Evolutionary conservation across 2,797 vertebrate species (phyloP), one percentile per base, ranked within the genome.

Genomic region (Geotrypetes seraphini): DNA sequence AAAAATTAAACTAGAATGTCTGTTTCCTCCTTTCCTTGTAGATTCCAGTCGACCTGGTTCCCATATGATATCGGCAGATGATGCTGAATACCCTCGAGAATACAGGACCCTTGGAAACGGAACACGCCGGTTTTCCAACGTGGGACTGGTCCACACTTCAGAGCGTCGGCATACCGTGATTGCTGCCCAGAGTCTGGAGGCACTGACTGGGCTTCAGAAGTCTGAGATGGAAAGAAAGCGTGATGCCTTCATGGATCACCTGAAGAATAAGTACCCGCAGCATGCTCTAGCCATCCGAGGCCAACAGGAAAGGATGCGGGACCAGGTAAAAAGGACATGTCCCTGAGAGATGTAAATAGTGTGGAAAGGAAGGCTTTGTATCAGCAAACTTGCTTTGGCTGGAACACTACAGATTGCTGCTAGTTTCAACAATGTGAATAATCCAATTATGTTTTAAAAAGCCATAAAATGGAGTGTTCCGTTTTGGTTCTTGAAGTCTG

Each of bases 201-300:
- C 92, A 10, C 86, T 98, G 39, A 92, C 89, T 25, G 91, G 90
- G 57, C 85, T 98, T 53, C 94, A 96, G 80, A 98, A 98, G 67
- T 91, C 73, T 0, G 94, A 98, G 59, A 91, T 94, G 75, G 94
- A 98, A 12, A 90, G 92, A 43, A 98, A 98, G 65, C 55, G 95
- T 33, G 95, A 98, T 0, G 90, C 89, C 47, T 98, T 97, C 74
- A 94, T 97, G 90, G 95, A 98, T 54, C 95, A 97, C 63, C 85
- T 98, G 59, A 98, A 98, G 84, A 96, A 79, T 86, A 98, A 98
- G 63, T 98, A 97, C 66, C 92, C 92, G 1, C 93, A 96, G 72
- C 90, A 87, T 18, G 91, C 92, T 6, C 10, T 95, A 84, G 23
- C 92, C 53, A 59, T 96, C 54, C 12, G 95, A 28, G 82, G 85